phyloP scores from a whole-genome alignment of 2,797 vertebrate species.

The Serranus cabrilla region DNA sequence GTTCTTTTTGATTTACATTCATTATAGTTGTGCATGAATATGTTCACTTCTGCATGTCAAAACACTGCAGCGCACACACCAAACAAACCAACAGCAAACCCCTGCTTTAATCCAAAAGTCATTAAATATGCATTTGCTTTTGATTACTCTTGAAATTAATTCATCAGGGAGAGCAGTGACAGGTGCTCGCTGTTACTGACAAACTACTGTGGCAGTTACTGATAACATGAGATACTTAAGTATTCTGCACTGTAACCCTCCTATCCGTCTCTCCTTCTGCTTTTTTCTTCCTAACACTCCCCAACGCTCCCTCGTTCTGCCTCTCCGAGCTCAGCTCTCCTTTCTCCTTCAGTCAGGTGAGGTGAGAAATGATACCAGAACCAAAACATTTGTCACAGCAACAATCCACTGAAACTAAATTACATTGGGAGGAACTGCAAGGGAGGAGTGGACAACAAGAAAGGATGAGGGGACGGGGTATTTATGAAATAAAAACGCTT shows the following conservation, averaged over 20 bases:
- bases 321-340: slow-evolving; percentile 34
- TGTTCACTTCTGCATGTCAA: slow-evolving; percentile 11
- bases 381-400: slow-evolving; percentile 77
- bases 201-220: slow-evolving; percentile 69
- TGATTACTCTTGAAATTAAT: slow-evolving; percentile 78
- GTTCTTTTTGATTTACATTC: slow-evolving; percentile 38
- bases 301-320: slow-evolving; percentile 17
- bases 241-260: slow-evolving; percentile 63
- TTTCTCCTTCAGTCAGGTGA: slow-evolving; percentile 61
- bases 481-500: slow-evolving; percentile 67
- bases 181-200: slow-evolving; percentile 68
- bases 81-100: slow-evolving; percentile 24
- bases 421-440: slow-evolving; percentile 60
- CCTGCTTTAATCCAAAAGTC: slow-evolving; percentile 55
- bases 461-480: slow-evolving; percentile 38
- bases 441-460: slow-evolving; percentile 56
- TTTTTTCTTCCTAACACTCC: slow-evolving; percentile 10
- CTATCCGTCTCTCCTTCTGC: slow-evolving; percentile 33
- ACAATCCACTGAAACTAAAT: slow-evolving; percentile 74
- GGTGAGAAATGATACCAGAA: slow-evolving; percentile 72
- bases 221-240: slow-evolving; percentile 69
- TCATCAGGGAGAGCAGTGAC: slow-evolving; percentile 68
- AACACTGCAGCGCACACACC: slow-evolving; percentile 5
- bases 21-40: slow-evolving; percentile 21
- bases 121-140: slow-evolving; percentile 80